Base-by-base conservation (phyloP, 2,888 invertebrate genomes). In the Drosophila incognita region DNA sequence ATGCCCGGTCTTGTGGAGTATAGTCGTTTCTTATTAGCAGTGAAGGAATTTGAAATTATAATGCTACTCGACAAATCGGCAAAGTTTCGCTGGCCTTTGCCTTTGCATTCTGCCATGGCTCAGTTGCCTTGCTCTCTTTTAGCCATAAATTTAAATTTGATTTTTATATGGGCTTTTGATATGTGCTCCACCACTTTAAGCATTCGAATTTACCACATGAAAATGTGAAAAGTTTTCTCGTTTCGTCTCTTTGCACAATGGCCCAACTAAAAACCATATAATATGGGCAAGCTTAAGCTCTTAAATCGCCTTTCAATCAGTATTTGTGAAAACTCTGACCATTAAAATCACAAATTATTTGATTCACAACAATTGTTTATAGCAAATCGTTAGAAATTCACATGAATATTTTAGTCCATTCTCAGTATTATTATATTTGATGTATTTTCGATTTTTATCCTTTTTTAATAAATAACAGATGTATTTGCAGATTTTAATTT, bases 71-170 rank as follows among this genome's bases (percentile, higher is more conserved):
- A 66, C 74, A 72, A 76, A 87, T 73, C 81, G 83, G 71, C 48
- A 85, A 84, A 87, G 73, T 84, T 87, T 69, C 42, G 49, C 53
- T 72, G 75, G 48, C 74, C 76, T 68, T 79, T 54, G 74, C 24
- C 46, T 2, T 24, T 31, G 31, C 71, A 71, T 48, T 77, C 64
- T 72, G 68, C 59, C 65, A 52, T 31, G 69, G 38, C 76, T 74
- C 78, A 77, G 77, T 69, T 70, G 83, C 70, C 66, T 63, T 54
- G 53, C 48, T 54, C 31, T 64, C 46, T 33, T 24, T 1, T 15
- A 51, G 62, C 59, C 83, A 83, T 85, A 85, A 87, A 85, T 87
- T 85, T 83, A 81, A 79, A 85, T 85, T 71, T 85, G 86, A 82
- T 87, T 86, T 87, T 84, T 76, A 68, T 69, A 74, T 63, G 60